Evolutionary conservation across 2,797 vertebrate genomes (phyloP).

Genomic region (Epinephelus awoara): DNA sequence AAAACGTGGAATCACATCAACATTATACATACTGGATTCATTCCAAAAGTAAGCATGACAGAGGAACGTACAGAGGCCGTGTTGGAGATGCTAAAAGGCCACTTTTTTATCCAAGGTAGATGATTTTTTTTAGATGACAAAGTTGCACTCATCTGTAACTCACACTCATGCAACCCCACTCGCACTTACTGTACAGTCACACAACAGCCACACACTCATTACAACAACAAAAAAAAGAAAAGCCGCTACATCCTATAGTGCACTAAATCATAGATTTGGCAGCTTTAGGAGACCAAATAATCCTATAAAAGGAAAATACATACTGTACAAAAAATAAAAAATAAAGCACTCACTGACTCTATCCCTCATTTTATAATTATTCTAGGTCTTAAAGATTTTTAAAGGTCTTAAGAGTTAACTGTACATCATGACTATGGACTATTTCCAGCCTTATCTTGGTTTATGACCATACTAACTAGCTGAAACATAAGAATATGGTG

Average conservation of each 20-base stretch:
- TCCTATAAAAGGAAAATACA: conserved; percentile 65
- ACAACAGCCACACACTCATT: conserved; percentile 50
- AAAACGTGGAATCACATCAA: conserved; percentile 63
- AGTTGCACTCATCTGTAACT: conserved; percentile 58
- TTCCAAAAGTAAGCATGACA: conserved; percentile 62
- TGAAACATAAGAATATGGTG: conserved; percentile 57
- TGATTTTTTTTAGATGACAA: conserved; percentile 69
- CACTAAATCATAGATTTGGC: conserved; percentile 73
- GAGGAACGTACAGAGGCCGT: conserved; percentile 68
- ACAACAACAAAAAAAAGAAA: conserved; percentile 52
- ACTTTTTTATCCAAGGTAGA: conserved; percentile 79
- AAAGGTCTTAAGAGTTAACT: conserved; percentile 66
- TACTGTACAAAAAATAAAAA: conserved; percentile 66
- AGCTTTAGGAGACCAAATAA: conserved; percentile 71
- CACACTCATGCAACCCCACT: conserved; percentile 60
- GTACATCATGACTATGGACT: conserved; percentile 67
- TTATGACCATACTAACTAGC: conserved; percentile 66
- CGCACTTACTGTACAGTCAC: conserved; percentile 58
- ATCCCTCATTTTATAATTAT: conserved; percentile 62
- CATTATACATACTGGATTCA: conserved; percentile 55
- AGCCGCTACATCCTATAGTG: conserved; percentile 76
- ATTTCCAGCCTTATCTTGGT: conserved; percentile 60
- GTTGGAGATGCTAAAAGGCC: conserved; percentile 85
- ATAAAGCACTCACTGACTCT: conserved; percentile 71
- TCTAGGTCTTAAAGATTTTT: conserved; percentile 66